Percentiles rank a stretch among this genome's conserved stretches.
These are phyloP conservation scores for human (Homo sapiens) DNA, from an alignment of 2,113 vertebrate species.

Conservation along the genomic window GRCh38 chr1:180371501-180372000, in stretches of 20 bases:
- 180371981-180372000: not conserved
- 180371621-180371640: not conserved
- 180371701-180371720: not conserved
- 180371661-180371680: not conserved
- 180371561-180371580: not conserved
- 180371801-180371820: not conserved
- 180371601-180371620: not conserved
- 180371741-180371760: conserved; percentile 5
- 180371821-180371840: not conserved
- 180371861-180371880: not conserved
- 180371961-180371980: not conserved
- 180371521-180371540: not conserved
- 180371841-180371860: conserved; percentile 15
- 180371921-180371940: not conserved
- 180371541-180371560: not conserved
- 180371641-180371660: not conserved
- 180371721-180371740: not conserved
- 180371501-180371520: not conserved
- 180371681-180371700: not conserved
- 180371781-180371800: not conserved
- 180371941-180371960: not conserved
- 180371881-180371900: not conserved
- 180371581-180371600: conserved; percentile 3
- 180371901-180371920: not conserved
- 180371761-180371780: not conserved